These are phyloP conservation scores for Timandra comae DNA, from an alignment of 2,888 invertebrate species.

Conservation along the genomic window DNA sequence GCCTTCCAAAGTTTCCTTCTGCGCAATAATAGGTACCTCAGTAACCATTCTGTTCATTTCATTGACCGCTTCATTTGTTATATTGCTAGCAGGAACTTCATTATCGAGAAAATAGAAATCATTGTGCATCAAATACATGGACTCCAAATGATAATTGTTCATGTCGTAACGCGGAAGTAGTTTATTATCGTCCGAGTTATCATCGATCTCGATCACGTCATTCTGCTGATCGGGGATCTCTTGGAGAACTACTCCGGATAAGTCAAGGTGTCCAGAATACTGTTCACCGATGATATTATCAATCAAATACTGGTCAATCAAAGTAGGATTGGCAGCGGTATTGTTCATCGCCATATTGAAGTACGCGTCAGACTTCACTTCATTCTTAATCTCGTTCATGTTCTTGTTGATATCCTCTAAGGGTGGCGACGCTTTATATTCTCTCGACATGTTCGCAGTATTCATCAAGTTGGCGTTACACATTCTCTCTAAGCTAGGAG, in stretches of 20 bases:
- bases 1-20: slow-evolving; percentile 46
- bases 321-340: slow-evolving; percentile 43
- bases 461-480: slow-evolving; percentile 58
- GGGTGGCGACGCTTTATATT: slow-evolving; percentile 68
- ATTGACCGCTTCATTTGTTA: slow-evolving; percentile 39
- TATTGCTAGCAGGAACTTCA: slow-evolving; percentile 42
- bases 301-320: slow-evolving; percentile 62
- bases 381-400: slow-evolving; percentile 65
- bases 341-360: slow-evolving; percentile 53
- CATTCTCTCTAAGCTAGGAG: slow-evolving; percentile 64
- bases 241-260: slow-evolving; percentile 49
- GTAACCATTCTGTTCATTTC: slow-evolving; percentile 55
- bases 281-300: slow-evolving; percentile 65
- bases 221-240: slow-evolving; percentile 53
- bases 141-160: slow-evolving; percentile 57
- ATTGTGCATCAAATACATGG: slow-evolving; percentile 62
- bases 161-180: slow-evolving; percentile 60
- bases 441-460: slow-evolving; percentile 45
- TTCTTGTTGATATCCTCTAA: slow-evolving; percentile 66
- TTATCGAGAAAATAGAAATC: slow-evolving; percentile 67
- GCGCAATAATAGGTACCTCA: slow-evolving; percentile 53
- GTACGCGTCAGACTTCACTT: slow-evolving; percentile 62
- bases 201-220: slow-evolving; percentile 69
- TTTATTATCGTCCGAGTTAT: slow-evolving; percentile 67
- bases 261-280: slow-evolving; percentile 54